A percentile compares a stretch with the other conserved stretches of the same genome.
phyloP scores from a whole-genome alignment of 2,113 vertebrate species.

The Spermophilus dauricus region DNA sequence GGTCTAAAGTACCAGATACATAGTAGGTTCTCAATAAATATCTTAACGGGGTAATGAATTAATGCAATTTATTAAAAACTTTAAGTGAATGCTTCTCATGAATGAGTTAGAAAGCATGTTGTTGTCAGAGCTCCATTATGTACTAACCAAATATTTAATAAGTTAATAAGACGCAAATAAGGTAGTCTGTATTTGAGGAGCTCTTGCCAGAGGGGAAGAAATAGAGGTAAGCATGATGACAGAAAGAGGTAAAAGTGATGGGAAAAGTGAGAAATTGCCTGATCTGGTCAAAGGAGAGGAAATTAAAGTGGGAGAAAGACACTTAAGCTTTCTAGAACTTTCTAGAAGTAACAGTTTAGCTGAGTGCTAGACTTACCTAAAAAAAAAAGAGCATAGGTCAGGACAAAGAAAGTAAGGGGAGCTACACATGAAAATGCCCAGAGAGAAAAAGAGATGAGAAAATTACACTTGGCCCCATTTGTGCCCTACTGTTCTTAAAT shows the following conservation, averaged over 20 bases:
- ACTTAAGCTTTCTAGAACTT: neutral
- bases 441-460: neutral
- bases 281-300: neutral
- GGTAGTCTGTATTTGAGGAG: neutral
- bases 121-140: neutral
- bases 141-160: neutral
- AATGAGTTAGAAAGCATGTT: neutral
- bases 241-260: neutral
- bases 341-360: constrained; percentile 1
- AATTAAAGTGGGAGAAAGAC: neutral
- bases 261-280: neutral
- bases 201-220: neutral
- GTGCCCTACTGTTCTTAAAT: neutral
- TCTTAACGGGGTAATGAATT: neutral
- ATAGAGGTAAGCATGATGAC: neutral
- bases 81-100: neutral
- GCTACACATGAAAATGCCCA: neutral
- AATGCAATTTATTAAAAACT: neutral
- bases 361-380: neutral
- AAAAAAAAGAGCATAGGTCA: neutral
- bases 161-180: neutral
- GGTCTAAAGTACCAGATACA: neutral
- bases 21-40: constrained; percentile 9
- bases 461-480: neutral
- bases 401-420: neutral